Base-by-base conservation (phyloP, 2,113 vertebrate species). In the Siniperca knerii region DNA sequence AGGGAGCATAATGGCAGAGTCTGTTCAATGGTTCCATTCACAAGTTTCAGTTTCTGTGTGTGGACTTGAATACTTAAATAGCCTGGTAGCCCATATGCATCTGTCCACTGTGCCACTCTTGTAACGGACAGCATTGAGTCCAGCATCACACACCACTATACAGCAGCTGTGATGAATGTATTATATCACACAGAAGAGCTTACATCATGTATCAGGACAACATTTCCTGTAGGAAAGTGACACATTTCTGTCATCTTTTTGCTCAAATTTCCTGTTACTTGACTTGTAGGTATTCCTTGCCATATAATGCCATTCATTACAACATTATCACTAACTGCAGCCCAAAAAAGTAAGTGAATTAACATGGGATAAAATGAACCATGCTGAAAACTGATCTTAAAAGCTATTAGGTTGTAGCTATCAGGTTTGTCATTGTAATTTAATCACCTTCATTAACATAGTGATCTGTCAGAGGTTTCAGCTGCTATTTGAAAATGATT, bases 51-150 rank as follows among this genome's bases (percentile, higher is more conserved):
- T 44, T 15, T 81, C 7, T 77, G 58, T 74, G n/a, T 58, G 79
- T 21, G 52, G 77, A 48, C 67, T 54, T 79, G 78, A 84, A 52
- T 84, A 35, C 69, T n/a, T 78, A 35, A 87, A 65, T 15, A 29
- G 42, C 20, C 20, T 70, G 25, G 57, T 52, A 55, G 60, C 70
- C 64, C 44, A 58, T n/a, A 44, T 60, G 25, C 69, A 57, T 84
- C 21, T 71, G 72, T 67, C 42, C 58, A 35, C 33, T 35, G 65
- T 72, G 44, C 68, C 54, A 48, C 18, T 81, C 57, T 25, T 6
- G 8, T 13, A 44, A 54, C 13, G 54, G 55, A 46, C 70, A 4
- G 44, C 66, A 70, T 23, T 44, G 35, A 70, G 33, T 18, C 33
- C 68, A 35, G 61, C 46, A 48, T 33, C 13, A 20, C 65, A 70